Evolutionary conservation across 2,113 vertebrate genomes (phyloP), one percentile per base, ranked within the genome.

Genomic region (Nicator chloris): DNA sequence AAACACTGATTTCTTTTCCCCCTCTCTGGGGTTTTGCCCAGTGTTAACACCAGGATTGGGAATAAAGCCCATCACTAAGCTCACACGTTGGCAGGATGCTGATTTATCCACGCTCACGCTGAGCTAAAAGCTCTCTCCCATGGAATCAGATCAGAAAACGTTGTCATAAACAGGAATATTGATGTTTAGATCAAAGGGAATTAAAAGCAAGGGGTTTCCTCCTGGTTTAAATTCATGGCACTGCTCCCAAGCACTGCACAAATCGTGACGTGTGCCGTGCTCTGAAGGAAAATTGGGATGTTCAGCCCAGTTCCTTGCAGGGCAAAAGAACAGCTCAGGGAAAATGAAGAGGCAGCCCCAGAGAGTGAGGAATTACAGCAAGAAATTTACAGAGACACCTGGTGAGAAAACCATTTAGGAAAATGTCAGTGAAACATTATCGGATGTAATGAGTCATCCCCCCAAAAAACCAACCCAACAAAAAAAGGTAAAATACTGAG

Each of bases 141-240:
- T 11, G 40, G 50, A 27, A 69, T 22, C 64, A 59, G 82, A 63
- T 40, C 68, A 50, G 68, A 60, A 60, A 45, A n/a, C 2, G 21
- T 23, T 63, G 82, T 71, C 68, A 27, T 7, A 42, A 72, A 57
- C 50, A 51, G 49, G 11, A 77, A 70, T 63, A 76, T 26, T 63
- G 91, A 70, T 65, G 82, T 69, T 72, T 7, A 49, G 88, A 76
- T 83, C 79, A 93, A 80, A 94, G 66, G 73, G 63, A 40, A 69
- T 26, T 0, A 15, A 44, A 86, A 80, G 57, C 53, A 82, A 90
- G 30, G 79, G 68, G 26, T 39, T 93, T 88, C 71, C 88, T 86
- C 71, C 27, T 40, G 63, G 14, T 69, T 85, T 61, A 31, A 69
- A 78, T 42, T 59, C 30, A 26, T 2, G 28, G 9, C 40, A 8